Evolutionary conservation across 2,888 invertebrate species (phyloP), one percentile per base, ranked within the genome.

Genomic region (Cerceris ruficornis): DNA sequence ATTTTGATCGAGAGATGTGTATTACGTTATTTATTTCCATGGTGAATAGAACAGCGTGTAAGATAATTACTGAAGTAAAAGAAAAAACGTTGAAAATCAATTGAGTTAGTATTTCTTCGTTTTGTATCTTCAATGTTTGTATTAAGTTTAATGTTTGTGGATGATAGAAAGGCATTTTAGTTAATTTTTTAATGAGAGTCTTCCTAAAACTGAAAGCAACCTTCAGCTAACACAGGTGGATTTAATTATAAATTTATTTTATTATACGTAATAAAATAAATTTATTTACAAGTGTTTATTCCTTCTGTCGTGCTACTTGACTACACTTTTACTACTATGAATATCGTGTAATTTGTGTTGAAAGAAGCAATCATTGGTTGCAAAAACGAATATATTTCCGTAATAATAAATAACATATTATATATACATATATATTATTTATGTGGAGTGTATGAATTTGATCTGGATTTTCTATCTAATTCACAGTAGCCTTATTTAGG

Each of bases 11-110:
- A 52, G 64, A 86, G 62, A 28, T 74, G 61, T 79, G 59, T 80
- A 77, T 80, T 80, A 77, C 82, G 73, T 80, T 85, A 87, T 87
- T 85, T 89, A 87, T 88, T 87, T 72, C 78, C 82, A 85, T 87
- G 81, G 77, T 75, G 80, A 88, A 88, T 84, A 86, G 89, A 87
- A 76, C 59, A 70, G 81, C 82, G 77, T 82, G 65, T 74, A 71
- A 75, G 43, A 71, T 55, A 80, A 58, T 54, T n/a, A 46, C 14
- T 41, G 57, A 50, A 71, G 41, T 52, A 60, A 73, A 62, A n/a
- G n/a, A 28, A 28, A 28, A 28, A 28, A 57, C 46, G 15, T 39
- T 7, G 58, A 59, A 70, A 58, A 69, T 58, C 55, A 65, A 69
- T 59, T 50, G 41, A 66, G 73, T 54, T 54, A 54, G 28, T 65